Evolutionary conservation across 2,113 vertebrate species (phyloP).

Genomic region (Corvus moneduloides): DNA sequence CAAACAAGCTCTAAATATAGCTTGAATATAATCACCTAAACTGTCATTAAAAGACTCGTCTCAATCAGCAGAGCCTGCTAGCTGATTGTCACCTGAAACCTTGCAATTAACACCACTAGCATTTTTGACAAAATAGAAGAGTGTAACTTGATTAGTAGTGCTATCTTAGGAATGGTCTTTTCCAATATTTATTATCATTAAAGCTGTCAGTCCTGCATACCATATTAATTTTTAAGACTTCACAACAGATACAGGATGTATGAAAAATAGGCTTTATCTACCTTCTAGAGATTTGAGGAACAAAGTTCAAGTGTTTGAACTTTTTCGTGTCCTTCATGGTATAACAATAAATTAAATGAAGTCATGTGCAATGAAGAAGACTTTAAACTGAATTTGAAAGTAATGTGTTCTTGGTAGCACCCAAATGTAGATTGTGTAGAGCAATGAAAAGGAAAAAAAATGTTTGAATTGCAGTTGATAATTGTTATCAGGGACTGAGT

Average conservation of each 20-base stretch:
- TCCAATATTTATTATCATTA: not conserved
- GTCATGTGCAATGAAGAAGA: not conserved
- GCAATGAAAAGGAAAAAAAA: not conserved
- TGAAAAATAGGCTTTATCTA: not conserved
- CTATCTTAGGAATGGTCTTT: not conserved
- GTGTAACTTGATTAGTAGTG: not conserved
- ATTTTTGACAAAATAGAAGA: slow-evolving; percentile 10
- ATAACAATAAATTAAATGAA: not conserved
- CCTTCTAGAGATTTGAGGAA: not conserved
- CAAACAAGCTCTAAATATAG: slow-evolving; percentile 11
- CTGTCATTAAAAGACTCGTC: slow-evolving; percentile 9
- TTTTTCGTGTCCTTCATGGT: not conserved
- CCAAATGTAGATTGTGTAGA: not conserved
- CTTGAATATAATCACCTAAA: not conserved
- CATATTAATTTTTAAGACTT: not conserved
- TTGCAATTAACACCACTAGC: slow-evolving; percentile 24
- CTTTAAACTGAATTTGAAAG: not conserved
- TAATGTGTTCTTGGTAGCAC: not conserved
- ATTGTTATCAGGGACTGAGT: not conserved
- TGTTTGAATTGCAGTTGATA: not conserved
- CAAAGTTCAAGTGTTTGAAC: not conserved
- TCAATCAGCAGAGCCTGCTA: slow-evolving; percentile 9
- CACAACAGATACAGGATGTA: not conserved
- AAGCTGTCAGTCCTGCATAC: not conserved
- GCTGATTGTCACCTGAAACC: slow-evolving; percentile 23